These are phyloP conservation scores for Lordiphosa collinella DNA, from an alignment of 1,140 invertebrate genomes.

Conservation along the genomic window DNA sequence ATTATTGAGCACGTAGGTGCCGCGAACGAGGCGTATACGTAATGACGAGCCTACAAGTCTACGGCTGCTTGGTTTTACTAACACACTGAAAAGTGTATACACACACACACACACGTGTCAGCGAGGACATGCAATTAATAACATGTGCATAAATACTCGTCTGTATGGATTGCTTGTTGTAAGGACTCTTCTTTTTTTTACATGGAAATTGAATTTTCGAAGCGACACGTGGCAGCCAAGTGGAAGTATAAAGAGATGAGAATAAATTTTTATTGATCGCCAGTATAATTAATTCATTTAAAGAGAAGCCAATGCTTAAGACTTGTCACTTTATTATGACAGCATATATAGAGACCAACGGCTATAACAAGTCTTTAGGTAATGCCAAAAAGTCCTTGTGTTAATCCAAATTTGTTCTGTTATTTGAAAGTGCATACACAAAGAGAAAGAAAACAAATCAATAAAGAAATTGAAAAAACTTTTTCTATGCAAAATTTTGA, in stretches of 20 bases:
- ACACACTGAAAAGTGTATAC: slow-evolving; percentile 2
- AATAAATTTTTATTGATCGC: no score
- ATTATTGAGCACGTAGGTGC: slow-evolving; percentile 16
- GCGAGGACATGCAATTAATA: slow-evolving; percentile 58
- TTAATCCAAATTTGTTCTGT: no score
- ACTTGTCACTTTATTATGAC: no score
- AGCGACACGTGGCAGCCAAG: neutral
- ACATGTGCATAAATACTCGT: slow-evolving; percentile 41
- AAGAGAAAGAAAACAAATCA: no score
- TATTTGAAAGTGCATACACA: no score
- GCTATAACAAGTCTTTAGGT: no score
- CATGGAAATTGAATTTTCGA: slow-evolving; percentile 46
- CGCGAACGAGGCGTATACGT: slow-evolving; percentile 40
- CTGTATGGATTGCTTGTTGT: slow-evolving; percentile 18
- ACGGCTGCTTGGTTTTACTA: slow-evolving; percentile 14
- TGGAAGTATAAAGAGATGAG: neutral
- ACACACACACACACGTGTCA: slow-evolving; percentile 10
- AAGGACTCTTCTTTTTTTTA: slow-evolving; percentile 28
- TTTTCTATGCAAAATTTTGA: no score
- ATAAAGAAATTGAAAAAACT: no score
- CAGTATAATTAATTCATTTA: no score
- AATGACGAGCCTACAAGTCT: slow-evolving; percentile 30
- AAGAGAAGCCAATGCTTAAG: no score
- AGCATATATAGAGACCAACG: no score
- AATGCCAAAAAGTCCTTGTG: no score